Conservation (phyloP, 2,113 vertebrate species). For the Pelobates fuscus region DNA sequence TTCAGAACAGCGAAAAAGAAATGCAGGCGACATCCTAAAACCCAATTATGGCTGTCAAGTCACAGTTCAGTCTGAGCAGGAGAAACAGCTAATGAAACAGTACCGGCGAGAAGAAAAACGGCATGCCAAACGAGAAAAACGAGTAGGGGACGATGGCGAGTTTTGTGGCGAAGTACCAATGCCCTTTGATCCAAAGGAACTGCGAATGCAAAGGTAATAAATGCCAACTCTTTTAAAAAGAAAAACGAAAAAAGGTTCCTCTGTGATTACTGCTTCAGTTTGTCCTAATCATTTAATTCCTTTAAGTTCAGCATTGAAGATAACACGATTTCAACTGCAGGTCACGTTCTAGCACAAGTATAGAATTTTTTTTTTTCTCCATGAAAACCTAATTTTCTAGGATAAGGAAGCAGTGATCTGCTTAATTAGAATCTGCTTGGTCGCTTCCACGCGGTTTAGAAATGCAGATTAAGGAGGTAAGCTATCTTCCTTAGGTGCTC, state of each 20-base stretch:
- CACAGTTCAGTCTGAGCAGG: slow-evolving; percentile 94
- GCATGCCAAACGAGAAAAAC: slow-evolving; percentile 83
- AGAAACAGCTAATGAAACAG: slow-evolving; percentile 88
- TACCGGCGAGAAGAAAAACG: slow-evolving; percentile 90
- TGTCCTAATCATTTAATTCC: slow-evolving; percentile 50
- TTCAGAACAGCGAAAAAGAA: slow-evolving; percentile 72
- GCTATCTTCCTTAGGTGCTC: slow-evolving; percentile 59
- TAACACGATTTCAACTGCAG: slow-evolving; percentile 57
- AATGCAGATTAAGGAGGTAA: slow-evolving; percentile 69
- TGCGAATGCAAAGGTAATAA: slow-evolving; percentile 86
- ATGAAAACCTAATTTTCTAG: slow-evolving; percentile 69
- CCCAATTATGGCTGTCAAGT: slow-evolving; percentile 92
- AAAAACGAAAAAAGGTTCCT: slow-evolving; percentile 56
- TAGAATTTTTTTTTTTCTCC: slow-evolving; percentile 56
- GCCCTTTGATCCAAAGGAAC: slow-evolving; percentile 87
- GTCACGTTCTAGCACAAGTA: slow-evolving; percentile 54
- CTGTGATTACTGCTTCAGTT: slow-evolving; percentile 56
- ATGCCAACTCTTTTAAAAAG: slow-evolving; percentile 45
- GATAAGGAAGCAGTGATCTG: slow-evolving; percentile 69
- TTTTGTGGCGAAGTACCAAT: slow-evolving; percentile 67
- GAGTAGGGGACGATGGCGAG: slow-evolving; percentile 79
- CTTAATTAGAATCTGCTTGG: slow-evolving; percentile 78
- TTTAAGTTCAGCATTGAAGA: slow-evolving; percentile 55
- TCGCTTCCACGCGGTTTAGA: slow-evolving; percentile 63
- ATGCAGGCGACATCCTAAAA: slow-evolving; percentile 73